Evolutionary conservation across 2,888 invertebrate species (phyloP).

Genomic region (Drosophila ustulata): DNA sequence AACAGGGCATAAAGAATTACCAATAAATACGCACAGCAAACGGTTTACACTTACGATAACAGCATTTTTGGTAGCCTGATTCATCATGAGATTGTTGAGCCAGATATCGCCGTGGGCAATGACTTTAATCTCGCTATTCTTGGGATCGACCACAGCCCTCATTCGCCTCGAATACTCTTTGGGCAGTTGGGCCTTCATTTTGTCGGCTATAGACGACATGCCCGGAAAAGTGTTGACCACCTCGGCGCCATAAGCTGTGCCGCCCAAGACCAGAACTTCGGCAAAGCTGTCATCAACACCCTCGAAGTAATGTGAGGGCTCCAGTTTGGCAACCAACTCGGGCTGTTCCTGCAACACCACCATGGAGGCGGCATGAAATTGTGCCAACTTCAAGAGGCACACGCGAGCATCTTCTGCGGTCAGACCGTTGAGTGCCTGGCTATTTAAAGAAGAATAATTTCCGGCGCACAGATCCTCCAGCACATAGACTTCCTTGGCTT

Average conservation of each 20-base stretch:
- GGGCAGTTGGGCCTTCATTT: constrained; percentile 75
- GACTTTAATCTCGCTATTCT: constrained; percentile 79
- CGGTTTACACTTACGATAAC: constrained; percentile 65
- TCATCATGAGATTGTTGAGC: constrained; percentile 83
- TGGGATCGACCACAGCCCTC: constrained; percentile 50
- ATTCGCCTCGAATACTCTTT: constrained; percentile 56
- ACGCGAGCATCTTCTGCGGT: constrained; percentile 85
- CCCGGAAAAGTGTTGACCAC: constrained; percentile 73
- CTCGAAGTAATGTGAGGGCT: constrained; percentile 53
- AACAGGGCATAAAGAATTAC: neutral
- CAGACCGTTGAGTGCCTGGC: constrained; percentile 84
- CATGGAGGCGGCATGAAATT: constrained; percentile 87
- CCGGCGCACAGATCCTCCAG: constrained; percentile 84
- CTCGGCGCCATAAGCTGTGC: constrained; percentile 52
- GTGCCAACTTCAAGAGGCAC: constrained; percentile 86
- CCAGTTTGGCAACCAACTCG: constrained; percentile 33
- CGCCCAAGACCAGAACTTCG: constrained; percentile 54
- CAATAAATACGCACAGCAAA: neutral
- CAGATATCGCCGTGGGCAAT: constrained; percentile 86
- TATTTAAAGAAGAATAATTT: constrained; percentile 86
- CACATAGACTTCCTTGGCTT: constrained; percentile 69
- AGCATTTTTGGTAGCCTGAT: constrained; percentile 39
- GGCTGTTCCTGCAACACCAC: constrained; percentile 79
- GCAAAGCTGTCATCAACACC: constrained; percentile 49
- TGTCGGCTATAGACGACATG: constrained; percentile 82